Evolutionary conservation across 2,113 vertebrate genomes (phyloP).

Genomic region (Cephalopholis sonnerati): DNA sequence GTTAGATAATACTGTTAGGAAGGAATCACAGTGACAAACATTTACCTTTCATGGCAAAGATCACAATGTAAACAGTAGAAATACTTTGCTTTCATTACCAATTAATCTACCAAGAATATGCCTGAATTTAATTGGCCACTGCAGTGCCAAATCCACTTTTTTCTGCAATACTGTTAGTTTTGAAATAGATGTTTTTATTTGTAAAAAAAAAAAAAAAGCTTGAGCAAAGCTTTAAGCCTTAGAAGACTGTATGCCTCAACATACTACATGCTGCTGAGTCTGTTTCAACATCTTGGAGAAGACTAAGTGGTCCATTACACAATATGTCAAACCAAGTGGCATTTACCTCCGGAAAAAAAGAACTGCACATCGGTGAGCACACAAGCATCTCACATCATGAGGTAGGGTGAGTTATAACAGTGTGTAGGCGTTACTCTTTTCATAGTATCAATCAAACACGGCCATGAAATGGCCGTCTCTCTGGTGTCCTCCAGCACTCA

Average conservation of each 20-base stretch:
- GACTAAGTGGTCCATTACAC: background rate
- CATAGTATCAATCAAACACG: background rate
- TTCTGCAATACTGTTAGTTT: background rate
- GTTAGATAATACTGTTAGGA: too few species aligned
- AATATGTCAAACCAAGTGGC: background rate
- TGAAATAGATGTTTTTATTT: background rate
- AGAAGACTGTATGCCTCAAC: background rate
- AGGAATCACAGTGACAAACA: too few species aligned
- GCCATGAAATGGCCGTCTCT: background rate
- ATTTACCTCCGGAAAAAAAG: background rate
- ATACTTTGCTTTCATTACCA: background rate
- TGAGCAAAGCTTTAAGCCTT: background rate
- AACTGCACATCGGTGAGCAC: background rate
- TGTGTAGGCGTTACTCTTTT: background rate
- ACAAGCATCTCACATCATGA: background rate
- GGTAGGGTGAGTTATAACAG: background rate
- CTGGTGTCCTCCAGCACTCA: background rate
- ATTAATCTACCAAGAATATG: background rate
- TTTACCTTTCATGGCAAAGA: background rate
- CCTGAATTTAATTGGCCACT: background rate
- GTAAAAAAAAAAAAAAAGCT: background rate
- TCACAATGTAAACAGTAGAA: background rate
- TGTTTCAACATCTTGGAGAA: background rate
- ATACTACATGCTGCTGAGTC: background rate
- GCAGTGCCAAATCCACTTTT: background rate